Evolutionary conservation across 2,113 vertebrate genomes (phyloP), one percentile per base, ranked within the genome.

Genomic region (Brachionichthys hirsutus): DNA sequence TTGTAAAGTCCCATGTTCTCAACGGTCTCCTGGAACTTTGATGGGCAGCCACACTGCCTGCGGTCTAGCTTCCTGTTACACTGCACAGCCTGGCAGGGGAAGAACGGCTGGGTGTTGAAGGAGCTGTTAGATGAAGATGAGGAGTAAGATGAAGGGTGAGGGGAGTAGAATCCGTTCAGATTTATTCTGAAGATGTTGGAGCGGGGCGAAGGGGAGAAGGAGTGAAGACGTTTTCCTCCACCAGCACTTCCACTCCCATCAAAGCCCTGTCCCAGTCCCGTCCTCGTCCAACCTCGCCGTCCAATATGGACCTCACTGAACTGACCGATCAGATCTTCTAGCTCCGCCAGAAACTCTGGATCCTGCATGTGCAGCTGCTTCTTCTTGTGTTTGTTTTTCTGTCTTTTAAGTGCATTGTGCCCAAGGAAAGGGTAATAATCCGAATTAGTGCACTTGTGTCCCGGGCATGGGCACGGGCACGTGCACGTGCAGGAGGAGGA

Each of bases 341-440:
- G 63, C 11, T 98, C 95, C 0, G 94, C 92, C 1, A 98, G 87
- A 68, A 98, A 98, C 38, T 94, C 94, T 0, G 96, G 95, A 82
- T 99, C 95, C 77, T 97, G 94, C 49, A 90, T 87, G 16, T 91
- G 92, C 12, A 98, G 90, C 67, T 93, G 94, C 78, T 98, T 99
- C 92, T 95, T 99, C 90, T 98, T 98, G 51, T 96, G 92, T 89
- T 97, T 98, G 49, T 93, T 87, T 81, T 97, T 98, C 84, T 95
- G 96, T 51, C 94, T 91, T 86, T 97, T 98, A 75, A 95, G 87
- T 64, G 94, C 93, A 77, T 92, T 94, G 0, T 93, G 95, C 53
- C 90, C 93, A n/a, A 94, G 89, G 83, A 94, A 95, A 70, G 94
- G 87, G 36, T 76, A 87, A 77, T 61, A 87, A 19, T 84, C 83